phyloP scores from a whole-genome alignment of 2,113 vertebrate genomes.

The Sylvia atricapilla region DNA sequence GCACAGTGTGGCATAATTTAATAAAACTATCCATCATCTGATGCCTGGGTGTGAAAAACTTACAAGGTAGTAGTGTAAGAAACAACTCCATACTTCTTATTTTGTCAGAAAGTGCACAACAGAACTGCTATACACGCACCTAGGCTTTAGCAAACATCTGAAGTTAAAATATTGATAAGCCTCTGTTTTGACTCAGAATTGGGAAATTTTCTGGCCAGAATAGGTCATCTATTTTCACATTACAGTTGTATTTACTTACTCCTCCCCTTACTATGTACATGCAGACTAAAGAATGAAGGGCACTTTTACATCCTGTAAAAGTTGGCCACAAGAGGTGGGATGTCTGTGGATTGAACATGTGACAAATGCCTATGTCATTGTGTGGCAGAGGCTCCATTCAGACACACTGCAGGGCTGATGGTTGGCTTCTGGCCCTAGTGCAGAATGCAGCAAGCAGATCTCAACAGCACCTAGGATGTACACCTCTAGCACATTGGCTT shows the following conservation, averaged over 20 bases:
- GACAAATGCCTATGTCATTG: not conserved
- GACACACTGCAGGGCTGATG: fast-evolving
- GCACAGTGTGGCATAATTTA: not conserved
- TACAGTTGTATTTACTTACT: not conserved
- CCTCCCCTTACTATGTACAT: fast-evolving
- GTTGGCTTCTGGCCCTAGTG: not conserved
- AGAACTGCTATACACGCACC: not conserved
- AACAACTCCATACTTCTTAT: not conserved
- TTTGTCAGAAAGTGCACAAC: not conserved
- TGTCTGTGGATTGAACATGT: not conserved
- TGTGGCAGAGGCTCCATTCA: not conserved
- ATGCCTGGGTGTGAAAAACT: not conserved
- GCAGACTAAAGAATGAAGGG: not conserved
- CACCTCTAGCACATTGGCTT: not conserved
- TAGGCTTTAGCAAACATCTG: not conserved
- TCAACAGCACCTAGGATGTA: not conserved
- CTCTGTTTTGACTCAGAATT: not conserved
- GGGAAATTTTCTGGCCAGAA: not conserved
- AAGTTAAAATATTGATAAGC: not conserved
- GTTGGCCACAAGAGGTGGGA: not conserved
- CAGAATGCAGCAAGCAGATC: not conserved
- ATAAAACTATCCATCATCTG: not conserved
- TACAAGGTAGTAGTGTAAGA: not conserved
- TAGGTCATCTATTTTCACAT: not conserved
- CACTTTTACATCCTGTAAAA: not conserved